phyloP scores from a whole-genome alignment of 2,888 invertebrate genomes.

The Taenaris catops region DNA sequence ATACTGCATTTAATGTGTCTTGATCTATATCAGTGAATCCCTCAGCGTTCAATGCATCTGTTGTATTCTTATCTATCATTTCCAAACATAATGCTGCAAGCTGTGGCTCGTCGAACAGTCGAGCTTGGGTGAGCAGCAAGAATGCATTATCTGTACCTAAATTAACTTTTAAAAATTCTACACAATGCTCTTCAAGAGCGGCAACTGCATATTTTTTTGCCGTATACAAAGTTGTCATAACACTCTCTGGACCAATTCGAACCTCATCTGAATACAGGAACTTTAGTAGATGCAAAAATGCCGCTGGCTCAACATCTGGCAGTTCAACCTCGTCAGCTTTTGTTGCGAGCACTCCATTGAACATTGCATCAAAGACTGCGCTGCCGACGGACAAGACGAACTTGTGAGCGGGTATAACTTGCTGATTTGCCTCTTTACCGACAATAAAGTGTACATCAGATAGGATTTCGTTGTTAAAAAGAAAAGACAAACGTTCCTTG shows the following conservation, averaged over 20 bases:
- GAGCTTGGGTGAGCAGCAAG: conserved; percentile 87
- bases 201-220: conserved; percentile 94
- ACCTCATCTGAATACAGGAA: conserved; percentile 91
- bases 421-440: conserved; percentile 83
- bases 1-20: conserved; percentile 86
- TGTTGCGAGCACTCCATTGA: conserved; percentile 87
- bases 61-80: conserved; percentile 90
- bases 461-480: conserved; percentile 71
- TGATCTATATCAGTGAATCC: conserved; percentile 91
- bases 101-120: conserved; percentile 90
- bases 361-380: conserved; percentile 93
- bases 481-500: conserved; percentile 85
- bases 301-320: conserved; percentile 91
- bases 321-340: conserved; percentile 86
- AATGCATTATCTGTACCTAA: conserved; percentile 92
- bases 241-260: conserved; percentile 90
- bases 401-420: conserved; percentile 88
- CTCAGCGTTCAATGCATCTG: conserved; percentile 88
- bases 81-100: conserved; percentile 90
- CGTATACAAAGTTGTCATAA: conserved; percentile 92
- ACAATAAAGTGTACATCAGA: conserved; percentile 89
- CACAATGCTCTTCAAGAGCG: conserved; percentile 90
- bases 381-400: conserved; percentile 90
- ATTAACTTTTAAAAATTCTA: conserved; percentile 87
- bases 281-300: conserved; percentile 86